A percentile compares a stretch with the other conserved stretches of the same genome.
Conservation (phyloP, 92 coral and sea anemone genomes). For the Anthopleura xanthogrammica region DNA sequence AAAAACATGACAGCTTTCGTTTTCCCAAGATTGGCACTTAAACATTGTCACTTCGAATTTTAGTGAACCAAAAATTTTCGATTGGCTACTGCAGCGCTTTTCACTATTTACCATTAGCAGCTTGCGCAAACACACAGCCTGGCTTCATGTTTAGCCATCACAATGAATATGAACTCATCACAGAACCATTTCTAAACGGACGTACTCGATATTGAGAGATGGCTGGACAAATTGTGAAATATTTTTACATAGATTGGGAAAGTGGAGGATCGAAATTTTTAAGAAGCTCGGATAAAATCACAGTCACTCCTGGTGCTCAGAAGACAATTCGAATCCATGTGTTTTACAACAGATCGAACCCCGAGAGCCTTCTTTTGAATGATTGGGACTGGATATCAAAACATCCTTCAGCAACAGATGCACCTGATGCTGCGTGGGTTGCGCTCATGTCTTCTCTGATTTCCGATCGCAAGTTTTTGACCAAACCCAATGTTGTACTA, state of each 20-base stretch:
- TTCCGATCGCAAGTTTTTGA: slow-evolving; percentile 11
- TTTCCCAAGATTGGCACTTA: not conserved
- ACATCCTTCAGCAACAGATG: slow-evolving; percentile 29
- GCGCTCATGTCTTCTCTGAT: slow-evolving; percentile 21
- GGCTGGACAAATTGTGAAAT: slow-evolving; percentile 2
- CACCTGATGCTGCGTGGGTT: slow-evolving; percentile 39
- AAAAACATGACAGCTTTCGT: not conserved
- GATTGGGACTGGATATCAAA: slow-evolving; percentile 31
- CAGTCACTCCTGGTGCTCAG: slow-evolving; percentile 25
- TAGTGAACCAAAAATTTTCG: not conserved
- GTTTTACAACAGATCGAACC: slow-evolving; percentile 28
- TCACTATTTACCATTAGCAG: not conserved
- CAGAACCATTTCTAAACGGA: not conserved
- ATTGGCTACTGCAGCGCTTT: not conserved
- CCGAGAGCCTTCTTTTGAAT: slow-evolving; percentile 6
- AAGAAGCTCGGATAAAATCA: slow-evolving; percentile 21
- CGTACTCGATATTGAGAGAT: not conserved
- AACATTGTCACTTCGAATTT: not conserved
- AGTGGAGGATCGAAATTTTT: slow-evolving; percentile 27
- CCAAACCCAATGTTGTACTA: slow-evolving; percentile 16
- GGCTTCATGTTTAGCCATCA: slow-evolving; percentile 1
- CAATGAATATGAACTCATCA: not conserved
- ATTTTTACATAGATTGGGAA: slow-evolving; percentile 29
- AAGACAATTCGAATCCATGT: slow-evolving; percentile 24
- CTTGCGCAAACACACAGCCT: not conserved